Percentiles rank a stretch among this genome's conserved stretches.
phyloP scores from a whole-genome alignment of 2,888 invertebrate genomes.

The Cacoxenus indagator region DNA sequence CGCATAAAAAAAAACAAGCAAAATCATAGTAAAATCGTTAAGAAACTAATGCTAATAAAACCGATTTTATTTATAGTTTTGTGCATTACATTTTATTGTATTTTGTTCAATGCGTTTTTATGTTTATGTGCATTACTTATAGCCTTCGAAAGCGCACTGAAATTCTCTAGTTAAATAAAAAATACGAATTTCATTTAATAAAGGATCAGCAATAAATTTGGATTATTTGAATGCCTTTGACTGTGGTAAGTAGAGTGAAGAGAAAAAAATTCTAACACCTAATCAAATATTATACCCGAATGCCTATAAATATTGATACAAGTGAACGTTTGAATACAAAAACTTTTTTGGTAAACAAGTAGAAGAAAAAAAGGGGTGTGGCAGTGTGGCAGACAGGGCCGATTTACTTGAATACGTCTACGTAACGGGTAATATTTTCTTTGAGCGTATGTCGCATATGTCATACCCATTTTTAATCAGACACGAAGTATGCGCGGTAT shows the following conservation, averaged over 20 bases:
- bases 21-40: background rate
- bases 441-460: too few species aligned
- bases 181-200: background rate
- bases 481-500: too few species aligned
- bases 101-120: background rate
- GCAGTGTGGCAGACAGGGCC: too few species aligned
- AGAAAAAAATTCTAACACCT: background rate
- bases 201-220: background rate
- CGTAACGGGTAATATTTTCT: too few species aligned
- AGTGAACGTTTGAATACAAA: too few species aligned
- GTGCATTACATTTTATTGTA: background rate
- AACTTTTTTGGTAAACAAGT: too few species aligned
- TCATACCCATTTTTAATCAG: too few species aligned
- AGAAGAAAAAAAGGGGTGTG: too few species aligned
- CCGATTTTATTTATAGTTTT: background rate
- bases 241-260: background rate
- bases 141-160: background rate
- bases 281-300: too few species aligned
- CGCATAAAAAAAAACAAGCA: background rate
- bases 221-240: background rate
- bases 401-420: too few species aligned
- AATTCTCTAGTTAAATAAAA: background rate
- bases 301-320: too few species aligned
- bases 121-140: background rate
- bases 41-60: background rate